These are phyloP conservation scores for Cataglyphis altisquamis DNA, from an alignment of 2,888 invertebrate species.

Conservation along the genomic window DNA sequence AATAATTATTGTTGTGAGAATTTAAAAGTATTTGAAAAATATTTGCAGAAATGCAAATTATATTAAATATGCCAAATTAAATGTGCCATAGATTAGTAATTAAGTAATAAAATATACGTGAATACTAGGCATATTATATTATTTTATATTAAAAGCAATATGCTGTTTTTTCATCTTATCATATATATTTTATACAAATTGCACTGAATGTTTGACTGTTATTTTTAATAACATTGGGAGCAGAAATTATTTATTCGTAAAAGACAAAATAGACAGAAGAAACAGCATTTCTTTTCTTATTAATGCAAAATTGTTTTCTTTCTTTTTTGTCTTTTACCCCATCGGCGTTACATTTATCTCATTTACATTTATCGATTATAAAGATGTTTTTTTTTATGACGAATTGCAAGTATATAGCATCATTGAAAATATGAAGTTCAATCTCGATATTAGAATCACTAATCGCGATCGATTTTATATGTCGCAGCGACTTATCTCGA, in stretches of 20 bases:
- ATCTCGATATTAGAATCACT: slow-evolving; percentile 24
- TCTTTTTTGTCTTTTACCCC: background rate
- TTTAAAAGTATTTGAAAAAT: background rate
- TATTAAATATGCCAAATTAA: background rate
- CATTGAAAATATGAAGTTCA: background rate
- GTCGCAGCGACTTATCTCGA: slow-evolving; percentile 87
- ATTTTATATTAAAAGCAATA: background rate
- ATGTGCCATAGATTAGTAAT: background rate
- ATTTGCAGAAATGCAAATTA: background rate
- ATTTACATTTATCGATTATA: background rate
- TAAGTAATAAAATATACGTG: background rate
- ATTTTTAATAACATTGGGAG: background rate
- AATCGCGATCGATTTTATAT: slow-evolving; percentile 72
- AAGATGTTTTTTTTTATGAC: background rate
- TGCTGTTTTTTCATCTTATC: background rate
- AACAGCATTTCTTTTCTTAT: background rate
- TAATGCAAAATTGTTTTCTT: background rate
- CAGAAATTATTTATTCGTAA: background rate
- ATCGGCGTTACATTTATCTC: background rate
- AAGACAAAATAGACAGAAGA: background rate
- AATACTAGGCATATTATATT: background rate
- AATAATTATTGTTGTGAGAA: background rate
- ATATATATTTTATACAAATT: background rate
- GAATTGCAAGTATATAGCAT: background rate
- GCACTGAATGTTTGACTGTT: background rate